These are phyloP conservation scores for Leptobrachium ailaonicum DNA, from an alignment of 2,113 vertebrate species.

Conservation along the genomic window DNA sequence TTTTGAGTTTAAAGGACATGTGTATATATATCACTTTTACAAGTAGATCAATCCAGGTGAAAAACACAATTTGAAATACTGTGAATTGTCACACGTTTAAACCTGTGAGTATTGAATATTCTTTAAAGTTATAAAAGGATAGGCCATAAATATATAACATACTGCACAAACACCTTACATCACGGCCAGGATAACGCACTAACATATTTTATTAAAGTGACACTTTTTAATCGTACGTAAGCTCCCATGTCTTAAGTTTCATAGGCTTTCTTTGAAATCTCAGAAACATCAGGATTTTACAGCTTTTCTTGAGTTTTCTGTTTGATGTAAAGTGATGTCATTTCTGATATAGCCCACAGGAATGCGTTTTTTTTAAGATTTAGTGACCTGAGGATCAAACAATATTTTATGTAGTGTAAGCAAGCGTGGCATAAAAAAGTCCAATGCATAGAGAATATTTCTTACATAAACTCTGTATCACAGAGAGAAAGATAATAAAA, in stretches of 20 bases:
- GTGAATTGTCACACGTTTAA: slow-evolving; percentile 34
- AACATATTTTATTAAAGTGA: slow-evolving; percentile 36
- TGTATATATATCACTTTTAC: not conserved
- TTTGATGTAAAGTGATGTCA: slow-evolving; percentile 44
- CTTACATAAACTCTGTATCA: no score
- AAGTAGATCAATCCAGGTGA: slow-evolving; percentile 11
- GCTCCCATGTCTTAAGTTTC: slow-evolving; percentile 37
- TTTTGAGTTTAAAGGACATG: not conserved
- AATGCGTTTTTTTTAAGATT: slow-evolving; percentile 39
- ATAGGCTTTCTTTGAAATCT: slow-evolving; percentile 38
- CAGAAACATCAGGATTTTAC: slow-evolving; percentile 44
- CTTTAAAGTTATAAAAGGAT: slow-evolving; percentile 2
- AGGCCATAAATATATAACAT: slow-evolving; percentile 15
- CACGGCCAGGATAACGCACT: slow-evolving; percentile 3
- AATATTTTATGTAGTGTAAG: not conserved
- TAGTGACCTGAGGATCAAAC: slow-evolving; percentile 23
- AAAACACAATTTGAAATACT: not conserved
- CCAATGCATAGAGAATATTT: no score
- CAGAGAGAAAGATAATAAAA: no score
- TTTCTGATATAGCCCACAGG: slow-evolving; percentile 24
- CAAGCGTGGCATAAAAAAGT: not conserved
- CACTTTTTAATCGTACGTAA: slow-evolving; percentile 41
- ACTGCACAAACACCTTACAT: slow-evolving; percentile 18
- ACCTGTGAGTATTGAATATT: not conserved
- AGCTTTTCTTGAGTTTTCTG: slow-evolving; percentile 35